Percentiles rank a stretch among this genome's conserved stretches.
Evolutionary conservation across 2,113 vertebrate genomes (phyloP).

Genomic region (Himantopus leucocephalus): DNA sequence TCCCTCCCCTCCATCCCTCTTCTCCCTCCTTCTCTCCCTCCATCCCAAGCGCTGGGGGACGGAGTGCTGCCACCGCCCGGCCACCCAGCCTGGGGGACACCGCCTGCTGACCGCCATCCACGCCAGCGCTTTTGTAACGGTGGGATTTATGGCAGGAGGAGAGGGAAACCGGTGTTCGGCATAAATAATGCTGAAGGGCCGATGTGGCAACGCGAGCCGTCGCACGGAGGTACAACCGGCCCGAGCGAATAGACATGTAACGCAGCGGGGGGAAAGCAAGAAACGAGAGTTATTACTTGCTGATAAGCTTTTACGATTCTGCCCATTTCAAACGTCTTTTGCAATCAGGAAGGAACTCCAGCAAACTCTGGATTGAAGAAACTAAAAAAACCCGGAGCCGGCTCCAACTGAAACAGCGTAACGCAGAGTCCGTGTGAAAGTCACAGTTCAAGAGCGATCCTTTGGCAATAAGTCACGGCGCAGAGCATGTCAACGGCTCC

Average conservation of each 20-base stretch:
- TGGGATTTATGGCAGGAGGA: rapidly evolving
- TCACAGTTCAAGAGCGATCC: not conserved
- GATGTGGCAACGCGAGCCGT: not conserved
- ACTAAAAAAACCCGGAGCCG: not conserved
- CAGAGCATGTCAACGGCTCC: not conserved
- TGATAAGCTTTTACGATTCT: not conserved
- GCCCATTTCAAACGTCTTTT: not conserved
- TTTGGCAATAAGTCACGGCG: not conserved
- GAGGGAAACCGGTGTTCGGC: not conserved
- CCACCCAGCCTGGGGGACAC: not conserved
- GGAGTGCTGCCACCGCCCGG: not conserved
- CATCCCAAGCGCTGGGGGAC: not conserved
- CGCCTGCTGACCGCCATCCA: not conserved
- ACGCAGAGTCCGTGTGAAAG: not conserved
- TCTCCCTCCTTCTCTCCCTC: not conserved
- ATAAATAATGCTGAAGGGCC: not conserved
- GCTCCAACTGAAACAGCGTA: not conserved
- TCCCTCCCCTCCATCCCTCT: not conserved
- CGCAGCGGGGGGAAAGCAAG: not conserved
- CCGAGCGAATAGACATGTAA: not conserved
- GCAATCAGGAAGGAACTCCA: not conserved
- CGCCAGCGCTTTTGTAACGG: not conserved
- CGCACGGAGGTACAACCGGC: rapidly evolving
- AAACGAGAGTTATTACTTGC: not conserved
- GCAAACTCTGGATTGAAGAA: not conserved